A percentile compares a stretch with the other conserved stretches of the same genome.
These are phyloP conservation scores for Metopolophium dirhodum DNA, from an alignment of 1,140 invertebrate genomes.

Conservation along the genomic window DNA sequence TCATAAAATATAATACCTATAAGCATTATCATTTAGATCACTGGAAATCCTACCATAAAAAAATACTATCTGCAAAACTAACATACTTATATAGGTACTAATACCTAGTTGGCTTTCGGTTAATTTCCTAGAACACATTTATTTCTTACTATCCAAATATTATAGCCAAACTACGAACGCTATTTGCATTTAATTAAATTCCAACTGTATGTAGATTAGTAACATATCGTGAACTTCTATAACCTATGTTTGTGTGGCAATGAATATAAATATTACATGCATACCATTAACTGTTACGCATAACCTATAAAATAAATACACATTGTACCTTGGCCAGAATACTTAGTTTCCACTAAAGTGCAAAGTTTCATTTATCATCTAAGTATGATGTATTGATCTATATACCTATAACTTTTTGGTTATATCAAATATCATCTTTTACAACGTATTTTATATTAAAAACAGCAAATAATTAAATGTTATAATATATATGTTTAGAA, in stretches of 20 bases:
- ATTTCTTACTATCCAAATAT: background rate
- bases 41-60: background rate
- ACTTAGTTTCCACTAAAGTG: background rate
- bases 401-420: background rate
- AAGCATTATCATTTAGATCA: background rate
- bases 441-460: background rate
- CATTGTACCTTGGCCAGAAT: background rate
- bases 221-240: constrained; percentile 39
- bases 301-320: constrained; percentile 14
- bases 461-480: background rate
- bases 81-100: background rate
- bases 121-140: background rate
- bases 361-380: background rate
- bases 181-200: constrained; percentile 16
- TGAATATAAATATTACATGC: constrained; percentile 27
- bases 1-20: background rate
- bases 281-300: background rate
- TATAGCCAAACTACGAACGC: background rate
- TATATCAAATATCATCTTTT: background rate
- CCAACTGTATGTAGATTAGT: constrained; percentile 20
- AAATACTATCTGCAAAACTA: background rate
- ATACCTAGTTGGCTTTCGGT: background rate
- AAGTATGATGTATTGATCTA: too few relatives aligned
- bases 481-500: background rate
- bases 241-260: constrained; percentile 22